phyloP scores from a whole-genome alignment of 92 coral and sea anemone species.

The Zoanthus solanderi region DNA sequence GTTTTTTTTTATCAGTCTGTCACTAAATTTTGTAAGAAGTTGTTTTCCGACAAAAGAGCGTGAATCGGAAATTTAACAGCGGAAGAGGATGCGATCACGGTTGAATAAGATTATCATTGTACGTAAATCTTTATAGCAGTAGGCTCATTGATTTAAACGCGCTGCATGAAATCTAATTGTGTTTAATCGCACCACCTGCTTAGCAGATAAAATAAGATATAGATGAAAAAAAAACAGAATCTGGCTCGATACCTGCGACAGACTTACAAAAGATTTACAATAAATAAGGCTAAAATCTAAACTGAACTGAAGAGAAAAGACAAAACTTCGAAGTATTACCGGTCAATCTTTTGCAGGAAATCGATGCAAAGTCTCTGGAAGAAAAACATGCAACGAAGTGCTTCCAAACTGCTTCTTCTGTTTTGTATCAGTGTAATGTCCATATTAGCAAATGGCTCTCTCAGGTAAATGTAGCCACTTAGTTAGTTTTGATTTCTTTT shows the following conservation, averaged over 20 bases:
- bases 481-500: neutral
- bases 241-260: neutral
- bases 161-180: neutral
- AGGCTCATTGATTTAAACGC: neutral
- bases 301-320: neutral
- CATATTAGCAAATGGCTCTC: neutral
- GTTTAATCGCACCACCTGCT: slow-evolving; percentile 8
- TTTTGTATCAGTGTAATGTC: neutral
- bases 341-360: neutral
- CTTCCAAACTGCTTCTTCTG: neutral
- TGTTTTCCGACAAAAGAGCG: no score
- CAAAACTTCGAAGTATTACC: neutral
- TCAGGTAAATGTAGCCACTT: slow-evolving; percentile 10
- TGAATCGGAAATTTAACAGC: neutral
- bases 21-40: no score
- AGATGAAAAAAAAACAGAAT: neutral
- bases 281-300: neutral
- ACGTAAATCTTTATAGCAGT: neutral
- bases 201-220: neutral
- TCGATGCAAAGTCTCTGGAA: neutral
- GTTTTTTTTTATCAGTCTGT: no score
- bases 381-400: neutral
- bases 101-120: neutral
- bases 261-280: no score
- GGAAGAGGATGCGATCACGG: neutral